Conservation (phyloP, 1,140 invertebrate species). For the Panagrolaimus sp. region DNA sequence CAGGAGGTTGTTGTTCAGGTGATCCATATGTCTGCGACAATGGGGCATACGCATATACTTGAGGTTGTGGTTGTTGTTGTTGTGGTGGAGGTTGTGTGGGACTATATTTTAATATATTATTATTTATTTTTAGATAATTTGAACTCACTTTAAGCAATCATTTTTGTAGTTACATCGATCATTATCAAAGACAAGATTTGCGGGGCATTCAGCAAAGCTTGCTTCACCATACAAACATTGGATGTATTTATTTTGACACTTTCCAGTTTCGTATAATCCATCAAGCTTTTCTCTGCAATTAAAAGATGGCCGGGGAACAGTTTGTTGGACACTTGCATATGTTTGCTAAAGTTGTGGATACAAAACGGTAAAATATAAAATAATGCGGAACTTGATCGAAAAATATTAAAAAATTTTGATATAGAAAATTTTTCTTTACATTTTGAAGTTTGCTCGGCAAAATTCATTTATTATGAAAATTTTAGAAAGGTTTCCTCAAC, state of each 20-base stretch:
- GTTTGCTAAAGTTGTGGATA: too few species aligned
- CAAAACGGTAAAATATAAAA: too few species aligned
- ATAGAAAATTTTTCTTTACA: too few species aligned
- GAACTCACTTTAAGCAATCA: slow-evolving; percentile 25
- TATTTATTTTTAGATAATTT: background rate
- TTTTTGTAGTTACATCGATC: slow-evolving; percentile 17
- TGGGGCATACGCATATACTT: background rate
- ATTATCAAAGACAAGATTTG: slow-evolving; percentile 19
- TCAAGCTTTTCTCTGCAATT: slow-evolving; percentile 14
- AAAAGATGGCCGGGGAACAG: background rate
- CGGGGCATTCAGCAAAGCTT: slow-evolving; percentile 18
- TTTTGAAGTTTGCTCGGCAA: too few species aligned
- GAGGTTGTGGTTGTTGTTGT: slow-evolving; percentile 7
- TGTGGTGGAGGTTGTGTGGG: background rate
- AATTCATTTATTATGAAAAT: too few species aligned
- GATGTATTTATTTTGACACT: slow-evolving; percentile 20
- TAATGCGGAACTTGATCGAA: too few species aligned
- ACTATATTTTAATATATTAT: slow-evolving; percentile 6
- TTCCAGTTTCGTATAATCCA: slow-evolving; percentile 27
- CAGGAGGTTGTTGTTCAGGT: background rate
- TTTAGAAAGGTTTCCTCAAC: too few species aligned
- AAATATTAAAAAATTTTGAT: too few species aligned
- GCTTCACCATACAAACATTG: slow-evolving; percentile 22
- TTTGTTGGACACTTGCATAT: too few species aligned
- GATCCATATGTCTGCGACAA: too few species aligned